Evolutionary conservation across 2,888 invertebrate species (phyloP), one percentile per base, ranked within the genome.

Genomic region (Onchidella celtica): DNA sequence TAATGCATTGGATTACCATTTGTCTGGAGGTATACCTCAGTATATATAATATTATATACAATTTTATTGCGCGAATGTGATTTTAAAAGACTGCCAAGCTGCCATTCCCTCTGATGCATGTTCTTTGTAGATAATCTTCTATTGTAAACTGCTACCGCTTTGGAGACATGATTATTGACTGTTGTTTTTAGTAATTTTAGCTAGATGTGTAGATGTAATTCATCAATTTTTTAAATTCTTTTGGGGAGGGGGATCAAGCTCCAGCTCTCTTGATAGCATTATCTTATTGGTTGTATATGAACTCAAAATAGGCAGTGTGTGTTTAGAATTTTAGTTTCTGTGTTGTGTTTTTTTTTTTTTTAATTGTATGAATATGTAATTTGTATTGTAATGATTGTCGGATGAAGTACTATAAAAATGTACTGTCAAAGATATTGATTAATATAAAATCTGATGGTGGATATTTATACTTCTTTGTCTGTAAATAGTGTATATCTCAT

Each of bases 401-500:
- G 74, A 29, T 36, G 24, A 27, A 27, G 24, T 74, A 38, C 0
- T 11, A 24, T n/a, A 17, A 27, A 3, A 3, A 66, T 38, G 59
- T 59, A 34, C 36, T 73, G 59, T n/a, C 74, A 63, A 74, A 74
- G 47, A 59, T 61, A 59, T 29, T 73, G 32, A 59, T 27, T 75
- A 55, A 72, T 61, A n/a, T 73, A 36, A n/a, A 65, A 36, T 68
- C 57, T 27, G 6, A 55, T 36, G 34, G 72, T 79, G 70, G 24
- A 63, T 72, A 79, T 79, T 79, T 79, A 79, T 70, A 40, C 14
- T 47, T 21, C 59, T 55, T n/a, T n/a, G n/a, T n/a, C n/a, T 78
- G 79, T 79, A 79, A 79, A 79, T 79, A 79, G 70, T 72, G 79
- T 72, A 78, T 34, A 29, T 36, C 29, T 4, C 47, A 27, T 79